phyloP scores from a whole-genome alignment of 2,113 vertebrate genomes.

The Morone saxatilis region DNA sequence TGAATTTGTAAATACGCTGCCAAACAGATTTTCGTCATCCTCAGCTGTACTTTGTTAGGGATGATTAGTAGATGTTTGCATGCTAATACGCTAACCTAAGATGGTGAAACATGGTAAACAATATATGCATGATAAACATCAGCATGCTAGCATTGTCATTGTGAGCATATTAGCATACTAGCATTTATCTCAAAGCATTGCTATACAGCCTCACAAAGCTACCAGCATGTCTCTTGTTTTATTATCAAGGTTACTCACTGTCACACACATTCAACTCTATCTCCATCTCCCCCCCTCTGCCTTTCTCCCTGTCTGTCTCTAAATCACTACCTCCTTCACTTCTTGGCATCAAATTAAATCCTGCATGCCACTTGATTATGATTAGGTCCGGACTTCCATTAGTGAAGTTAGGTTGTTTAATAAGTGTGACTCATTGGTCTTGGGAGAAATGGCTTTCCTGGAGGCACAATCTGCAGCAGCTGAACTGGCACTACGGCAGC shows the following conservation, averaged over 20 bases:
- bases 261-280: background rate
- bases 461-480: constrained; percentile 29
- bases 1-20: background rate
- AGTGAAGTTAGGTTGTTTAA: constrained; percentile 44
- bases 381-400: constrained; percentile 35
- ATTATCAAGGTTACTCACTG: background rate
- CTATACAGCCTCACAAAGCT: background rate
- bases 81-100: background rate
- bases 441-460: constrained; percentile 24
- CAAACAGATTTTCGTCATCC: background rate
- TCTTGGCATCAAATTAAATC: constrained; percentile 28
- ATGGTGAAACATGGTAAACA: background rate
- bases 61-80: background rate
- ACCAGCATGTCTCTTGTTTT: background rate
- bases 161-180: background rate
- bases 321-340: constrained; percentile 16
- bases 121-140: background rate
- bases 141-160: background rate
- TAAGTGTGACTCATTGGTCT: constrained; percentile 46
- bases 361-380: constrained; percentile 28
- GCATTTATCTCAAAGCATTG: background rate
- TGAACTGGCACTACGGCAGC: constrained; percentile 1
- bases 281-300: background rate
- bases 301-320: background rate
- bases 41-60: background rate